A percentile compares a stretch with the other conserved stretches of the same genome.
Evolutionary conservation across 1,140 invertebrate species (phyloP).

Genomic region (Sinella curviseta): DNA sequence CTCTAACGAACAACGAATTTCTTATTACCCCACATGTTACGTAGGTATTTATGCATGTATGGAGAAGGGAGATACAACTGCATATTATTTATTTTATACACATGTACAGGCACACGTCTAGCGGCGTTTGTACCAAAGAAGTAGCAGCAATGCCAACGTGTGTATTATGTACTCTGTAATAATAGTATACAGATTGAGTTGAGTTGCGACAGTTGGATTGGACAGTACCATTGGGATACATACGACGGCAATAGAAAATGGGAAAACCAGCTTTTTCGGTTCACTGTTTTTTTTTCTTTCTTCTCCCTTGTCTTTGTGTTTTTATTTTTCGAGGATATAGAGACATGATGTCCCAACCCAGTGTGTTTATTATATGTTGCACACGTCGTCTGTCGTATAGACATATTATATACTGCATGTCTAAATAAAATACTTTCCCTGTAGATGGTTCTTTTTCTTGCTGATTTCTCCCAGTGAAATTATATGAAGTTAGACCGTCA

Average conservation of each 20-base stretch:
- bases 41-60: no score
- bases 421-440: no score
- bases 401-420: no score
- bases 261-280: conserved; percentile 9
- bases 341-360: neutral
- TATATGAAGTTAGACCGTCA: neutral
- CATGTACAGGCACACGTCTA: no score
- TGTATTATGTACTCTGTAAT: no score
- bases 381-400: neutral
- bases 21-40: no score
- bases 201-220: conserved; percentile 26
- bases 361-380: neutral
- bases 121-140: no score
- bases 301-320: neutral
- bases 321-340: neutral
- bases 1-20: no score
- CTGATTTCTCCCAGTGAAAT: neutral
- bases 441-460: neutral
- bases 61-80: no score
- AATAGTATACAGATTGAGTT: neutral
- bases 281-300: neutral
- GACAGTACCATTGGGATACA: conserved; percentile 23
- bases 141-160: no score
- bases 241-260: conserved; percentile 12
- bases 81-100: no score